phyloP scores from a whole-genome alignment of 2,797 vertebrate genomes.

The Kryptopterus vitreolus region DNA sequence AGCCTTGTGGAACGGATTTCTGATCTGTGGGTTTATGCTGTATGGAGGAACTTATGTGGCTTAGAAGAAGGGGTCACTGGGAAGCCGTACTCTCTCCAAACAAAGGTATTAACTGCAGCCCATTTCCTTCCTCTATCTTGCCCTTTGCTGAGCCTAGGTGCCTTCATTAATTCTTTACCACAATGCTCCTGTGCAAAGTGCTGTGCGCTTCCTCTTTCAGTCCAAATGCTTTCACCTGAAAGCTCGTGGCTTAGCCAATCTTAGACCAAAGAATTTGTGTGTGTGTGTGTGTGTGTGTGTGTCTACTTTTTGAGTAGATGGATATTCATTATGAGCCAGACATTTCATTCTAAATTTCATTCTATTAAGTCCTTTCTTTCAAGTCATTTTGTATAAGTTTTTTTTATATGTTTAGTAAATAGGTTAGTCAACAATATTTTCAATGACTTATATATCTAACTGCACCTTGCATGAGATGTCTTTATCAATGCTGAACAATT shows the following conservation, averaged over 20 bases:
- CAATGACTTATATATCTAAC: conserved; percentile 53
- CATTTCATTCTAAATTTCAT: not conserved
- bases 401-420: conserved; percentile 16
- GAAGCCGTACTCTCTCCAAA: conserved; percentile 70
- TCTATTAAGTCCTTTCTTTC: not conserved
- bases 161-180: conserved; percentile 57
- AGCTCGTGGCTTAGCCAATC: conserved; percentile 6
- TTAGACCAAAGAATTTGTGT: not conserved
- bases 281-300: conserved; percentile 3
- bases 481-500: conserved; percentile 55
- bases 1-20: conserved; percentile 72
- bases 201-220: conserved; percentile 18
- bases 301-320: not conserved
- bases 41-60: conserved; percentile 45
- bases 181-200: conserved; percentile 22
- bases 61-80: conserved; percentile 64
- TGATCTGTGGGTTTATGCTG: conserved; percentile 44
- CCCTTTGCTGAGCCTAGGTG: conserved; percentile 57
- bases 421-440: conserved; percentile 14
- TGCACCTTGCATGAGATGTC: conserved; percentile 52
- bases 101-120: conserved; percentile 74
- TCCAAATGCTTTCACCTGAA: conserved; percentile 23
- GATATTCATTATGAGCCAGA: not conserved
- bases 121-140: conserved; percentile 68
- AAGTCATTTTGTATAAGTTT: too few species aligned